Conservation (phyloP, 1,140 invertebrate genomes). For the Aradophagus sp. region DNA sequence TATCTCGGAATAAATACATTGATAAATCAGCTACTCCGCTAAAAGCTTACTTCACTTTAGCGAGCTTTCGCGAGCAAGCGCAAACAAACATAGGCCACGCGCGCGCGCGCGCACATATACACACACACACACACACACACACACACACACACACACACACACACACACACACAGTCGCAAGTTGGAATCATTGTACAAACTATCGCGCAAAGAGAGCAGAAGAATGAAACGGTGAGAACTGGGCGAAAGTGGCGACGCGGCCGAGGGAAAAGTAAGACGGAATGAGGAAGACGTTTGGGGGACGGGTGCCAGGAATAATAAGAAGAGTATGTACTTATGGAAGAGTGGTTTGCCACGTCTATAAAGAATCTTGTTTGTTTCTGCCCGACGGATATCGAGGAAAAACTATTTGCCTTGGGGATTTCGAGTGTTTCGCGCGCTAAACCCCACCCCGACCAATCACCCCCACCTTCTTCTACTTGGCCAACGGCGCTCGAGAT, state of each 20-base stretch:
- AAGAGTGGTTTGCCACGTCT: constrained; percentile 68
- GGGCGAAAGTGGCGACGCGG: constrained; percentile 44
- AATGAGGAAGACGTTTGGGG: constrained; percentile 24
- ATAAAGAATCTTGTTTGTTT: constrained; percentile 74
- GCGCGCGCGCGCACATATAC: constrained; percentile 12
- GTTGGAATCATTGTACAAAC: constrained; percentile 50
- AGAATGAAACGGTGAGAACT: constrained; percentile 45
- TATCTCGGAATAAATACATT: constrained; percentile 76
- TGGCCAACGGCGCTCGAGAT: too few species aligned
- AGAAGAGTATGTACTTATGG: constrained; percentile 66
- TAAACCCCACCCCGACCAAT: background rate
- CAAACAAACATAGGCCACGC: constrained; percentile 66
- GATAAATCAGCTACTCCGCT: constrained; percentile 75
- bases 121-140: constrained; percentile 30
- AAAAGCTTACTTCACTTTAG: constrained; percentile 75
- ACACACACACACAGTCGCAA: constrained; percentile 31
- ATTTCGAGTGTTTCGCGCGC: constrained; percentile 63
- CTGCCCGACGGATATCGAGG: constrained; percentile 69
- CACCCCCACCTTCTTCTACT: background rate
- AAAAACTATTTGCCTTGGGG: constrained; percentile 69
- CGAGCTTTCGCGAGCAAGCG: constrained; percentile 68
- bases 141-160: constrained; percentile 6
- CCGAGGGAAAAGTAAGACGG: constrained; percentile 39
- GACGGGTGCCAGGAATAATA: constrained; percentile 36
- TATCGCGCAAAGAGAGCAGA: constrained; percentile 56